Evolutionary conservation across 2,888 invertebrate genomes (phyloP).

Genomic region (Entomobrya multifasciata): DNA sequence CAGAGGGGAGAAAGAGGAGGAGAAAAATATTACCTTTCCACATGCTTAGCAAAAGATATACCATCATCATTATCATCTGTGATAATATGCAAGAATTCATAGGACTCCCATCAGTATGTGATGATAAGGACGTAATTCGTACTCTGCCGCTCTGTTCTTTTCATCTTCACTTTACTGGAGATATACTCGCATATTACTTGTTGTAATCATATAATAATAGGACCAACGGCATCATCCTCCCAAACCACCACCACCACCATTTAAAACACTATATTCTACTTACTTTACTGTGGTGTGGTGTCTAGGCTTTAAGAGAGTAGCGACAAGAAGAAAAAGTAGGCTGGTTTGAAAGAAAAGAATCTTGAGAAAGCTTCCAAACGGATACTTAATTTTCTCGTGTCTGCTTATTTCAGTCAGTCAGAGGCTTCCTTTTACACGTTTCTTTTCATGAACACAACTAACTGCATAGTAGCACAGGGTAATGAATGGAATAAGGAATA

Average conservation of each 20-base stretch:
- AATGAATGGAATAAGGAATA: neutral
- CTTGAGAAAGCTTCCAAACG: slow-evolving; percentile 15
- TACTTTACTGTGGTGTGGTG: neutral
- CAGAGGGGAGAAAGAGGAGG: neutral
- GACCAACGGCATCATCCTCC: neutral
- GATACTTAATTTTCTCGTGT: slow-evolving; percentile 55
- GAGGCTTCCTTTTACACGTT: neutral
- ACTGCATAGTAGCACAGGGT: neutral
- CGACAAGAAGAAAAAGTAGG: slow-evolving; percentile 25
- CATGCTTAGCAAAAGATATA: slow-evolving; percentile 11
- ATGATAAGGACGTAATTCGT: slow-evolving; percentile 27
- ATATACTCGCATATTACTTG: no score
- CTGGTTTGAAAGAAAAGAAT: slow-evolving; percentile 34
- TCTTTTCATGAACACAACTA: neutral
- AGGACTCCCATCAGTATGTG: slow-evolving; percentile 22
- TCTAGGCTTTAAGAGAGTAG: neutral
- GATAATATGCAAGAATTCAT: slow-evolving; percentile 30
- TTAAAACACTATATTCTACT: slow-evolving; percentile 19
- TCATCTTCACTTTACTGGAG: neutral
- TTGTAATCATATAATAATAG: no score
- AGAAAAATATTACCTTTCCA: slow-evolving; percentile 5
- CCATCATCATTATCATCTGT: slow-evolving; percentile 13
- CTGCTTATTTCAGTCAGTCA: slow-evolving; percentile 35
- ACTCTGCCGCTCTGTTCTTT: neutral
- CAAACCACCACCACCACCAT: neutral